Conservation (phyloP, 2,113 vertebrate species). For the Strix uralensis region DNA sequence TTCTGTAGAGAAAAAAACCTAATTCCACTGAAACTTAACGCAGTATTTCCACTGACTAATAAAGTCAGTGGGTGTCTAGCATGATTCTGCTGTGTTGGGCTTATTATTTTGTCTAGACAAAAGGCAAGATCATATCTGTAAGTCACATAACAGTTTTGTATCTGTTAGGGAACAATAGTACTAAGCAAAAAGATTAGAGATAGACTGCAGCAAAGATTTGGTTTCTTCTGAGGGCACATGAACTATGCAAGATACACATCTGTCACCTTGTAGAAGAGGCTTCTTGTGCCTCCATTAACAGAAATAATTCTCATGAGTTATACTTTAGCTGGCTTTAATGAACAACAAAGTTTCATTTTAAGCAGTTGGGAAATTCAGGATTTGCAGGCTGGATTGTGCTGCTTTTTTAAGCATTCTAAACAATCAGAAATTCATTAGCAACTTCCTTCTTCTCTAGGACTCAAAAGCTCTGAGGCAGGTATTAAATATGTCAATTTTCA, state of each 20-base stretch:
- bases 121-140: constrained; percentile 35
- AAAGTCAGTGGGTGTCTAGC: constrained; percentile 31
- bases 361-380: neutral
- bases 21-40: constrained; percentile 12
- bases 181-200: constrained; percentile 3
- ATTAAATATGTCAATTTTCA: constrained; percentile 3
- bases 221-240: neutral
- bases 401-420: neutral
- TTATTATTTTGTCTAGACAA: constrained; percentile 62
- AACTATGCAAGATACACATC: neutral
- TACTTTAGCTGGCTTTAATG: neutral
- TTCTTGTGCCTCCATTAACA: neutral
- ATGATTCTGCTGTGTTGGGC: neutral
- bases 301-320: neutral
- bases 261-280: neutral
- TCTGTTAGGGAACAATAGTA: neutral
- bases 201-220: neutral
- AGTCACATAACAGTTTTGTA: constrained; percentile 8
- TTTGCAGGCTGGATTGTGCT: neutral
- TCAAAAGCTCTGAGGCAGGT: neutral
- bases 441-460: neutral
- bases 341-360: neutral
- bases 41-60: constrained; percentile 30
- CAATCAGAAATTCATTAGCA: neutral
- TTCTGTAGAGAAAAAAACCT: neutral